Base-by-base conservation (phyloP, 2,888 invertebrate genomes). In the Brachynemurus nebulosus region DNA sequence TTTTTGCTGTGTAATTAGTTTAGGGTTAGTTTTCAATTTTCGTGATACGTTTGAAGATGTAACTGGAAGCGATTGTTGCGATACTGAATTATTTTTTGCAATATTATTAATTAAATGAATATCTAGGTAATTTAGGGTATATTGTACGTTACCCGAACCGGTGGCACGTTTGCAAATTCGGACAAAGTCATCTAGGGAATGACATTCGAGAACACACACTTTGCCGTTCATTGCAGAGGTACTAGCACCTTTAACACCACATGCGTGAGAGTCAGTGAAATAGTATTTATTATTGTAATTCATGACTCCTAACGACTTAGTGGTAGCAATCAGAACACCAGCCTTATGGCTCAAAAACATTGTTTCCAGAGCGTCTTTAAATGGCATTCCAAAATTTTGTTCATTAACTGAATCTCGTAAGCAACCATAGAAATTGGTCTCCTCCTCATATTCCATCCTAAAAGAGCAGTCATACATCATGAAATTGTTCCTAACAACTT, bases 211-310 rank as follows among this genome's bases (percentile, higher is more conserved):
- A 11, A 47, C 33, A 25, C 51, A 50, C 7, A 44, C 48, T 46
- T 39, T 49, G 2, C 48, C 42, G 52, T 40, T 36, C 11, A 36
- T 43, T n/a, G 33, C 39, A 23, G 4, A 20, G 5, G 50, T 46
- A 25, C 20, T 44, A 9, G 48, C 25, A 20, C 52, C 53, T 45
- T 52, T 53, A 30, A 45, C 36, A 9, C 54, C 54, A 50, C 53
- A 53, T 17, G 52, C 46, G 48, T 54, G 50, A 11, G 52, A 53
- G 40, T 55, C 46, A 34, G 41, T 47, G 41, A 53, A 52, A 38
- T 53, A 51, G 42, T 48, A 52, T 42, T 50, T 51, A 17, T 41
- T 42, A 33, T 46, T 41, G 37, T 37, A 44, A 20, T 44, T 4
- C 42, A 50, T 47, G 14, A 50, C 35, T n/a, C 38, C 46, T 6